phyloP scores from a whole-genome alignment of 1,140 invertebrate genomes.

The Drosophila yakuba region DNA sequence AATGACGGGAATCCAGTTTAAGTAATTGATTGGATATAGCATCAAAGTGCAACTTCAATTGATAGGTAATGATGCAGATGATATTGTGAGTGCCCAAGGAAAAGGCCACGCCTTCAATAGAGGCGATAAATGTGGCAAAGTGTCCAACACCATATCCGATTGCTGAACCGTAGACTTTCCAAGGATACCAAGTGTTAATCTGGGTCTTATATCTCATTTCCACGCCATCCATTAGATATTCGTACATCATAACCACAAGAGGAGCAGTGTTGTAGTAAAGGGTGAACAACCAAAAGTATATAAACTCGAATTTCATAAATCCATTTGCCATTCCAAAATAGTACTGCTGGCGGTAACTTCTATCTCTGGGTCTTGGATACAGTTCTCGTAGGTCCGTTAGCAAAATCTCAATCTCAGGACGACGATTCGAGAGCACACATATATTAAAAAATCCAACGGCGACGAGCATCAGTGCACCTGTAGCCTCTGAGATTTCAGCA shows the following conservation, averaged over 20 bases:
- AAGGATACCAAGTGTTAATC: conserved; percentile 73
- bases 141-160: conserved; percentile 28
- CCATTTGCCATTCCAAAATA: conserved; percentile 36
- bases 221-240: conserved; percentile 5
- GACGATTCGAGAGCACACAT: conserved; percentile 41
- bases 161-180: conserved; percentile 33
- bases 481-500: conserved; percentile 49
- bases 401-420: conserved; percentile 32
- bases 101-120: conserved; percentile 50
- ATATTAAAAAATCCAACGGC: conserved; percentile 48
- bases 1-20: conserved; percentile 39
- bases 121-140: conserved; percentile 41
- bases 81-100: conserved; percentile 59
- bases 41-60: conserved; percentile 71
- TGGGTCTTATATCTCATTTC: conserved; percentile 52
- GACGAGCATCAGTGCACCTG: conserved; percentile 44
- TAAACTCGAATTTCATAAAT: conserved; percentile 45
- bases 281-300: conserved; percentile 40
- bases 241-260: not conserved
- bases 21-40: conserved; percentile 37
- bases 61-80: conserved; percentile 62
- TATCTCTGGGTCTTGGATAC: conserved; percentile 9
- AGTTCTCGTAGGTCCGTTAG: conserved; percentile 43
- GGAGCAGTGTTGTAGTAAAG: conserved; percentile 5
- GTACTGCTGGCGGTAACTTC: conserved; percentile 33